Evolutionary conservation across 2,888 invertebrate species (phyloP).

Genomic region (Cerceris ruficornis): DNA sequence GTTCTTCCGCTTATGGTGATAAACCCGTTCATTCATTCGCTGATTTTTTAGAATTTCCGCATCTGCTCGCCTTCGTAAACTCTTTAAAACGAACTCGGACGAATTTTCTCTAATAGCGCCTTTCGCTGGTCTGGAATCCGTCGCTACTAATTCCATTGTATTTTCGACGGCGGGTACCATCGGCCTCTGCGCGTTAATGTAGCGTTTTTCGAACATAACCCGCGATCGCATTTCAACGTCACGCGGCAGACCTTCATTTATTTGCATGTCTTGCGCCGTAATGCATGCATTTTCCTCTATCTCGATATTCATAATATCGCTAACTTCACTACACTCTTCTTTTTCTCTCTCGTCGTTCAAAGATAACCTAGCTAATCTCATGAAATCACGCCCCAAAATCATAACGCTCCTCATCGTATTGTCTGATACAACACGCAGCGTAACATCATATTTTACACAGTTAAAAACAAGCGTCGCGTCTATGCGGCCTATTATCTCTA

Average conservation of each 20-base stretch:
- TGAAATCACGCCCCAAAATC: neutral
- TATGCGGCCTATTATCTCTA: neutral
- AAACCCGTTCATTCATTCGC: conserved; percentile 61
- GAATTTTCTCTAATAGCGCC: neutral
- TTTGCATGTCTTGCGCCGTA: neutral
- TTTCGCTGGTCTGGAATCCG: neutral
- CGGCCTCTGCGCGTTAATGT: neutral
- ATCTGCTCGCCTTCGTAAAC: conserved; percentile 33
- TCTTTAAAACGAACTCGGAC: conserved; percentile 25
- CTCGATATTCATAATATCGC: neutral
- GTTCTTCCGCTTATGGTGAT: conserved; percentile 63
- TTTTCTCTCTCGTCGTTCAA: neutral
- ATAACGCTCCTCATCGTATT: neutral
- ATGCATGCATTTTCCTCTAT: neutral
- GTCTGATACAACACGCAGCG: neutral
- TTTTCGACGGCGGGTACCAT: neutral
- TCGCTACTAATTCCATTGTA: neutral
- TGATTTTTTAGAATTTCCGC: conserved; percentile 42
- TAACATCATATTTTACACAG: conserved; percentile 17
- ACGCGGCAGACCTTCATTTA: neutral
- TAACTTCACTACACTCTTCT: neutral
- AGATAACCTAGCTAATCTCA: neutral
- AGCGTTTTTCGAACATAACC: neutral
- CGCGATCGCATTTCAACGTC: neutral
- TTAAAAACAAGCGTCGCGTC: neutral